Base-by-base conservation (phyloP, 2,113 vertebrate species). In the Vulpes lagopus region DNA sequence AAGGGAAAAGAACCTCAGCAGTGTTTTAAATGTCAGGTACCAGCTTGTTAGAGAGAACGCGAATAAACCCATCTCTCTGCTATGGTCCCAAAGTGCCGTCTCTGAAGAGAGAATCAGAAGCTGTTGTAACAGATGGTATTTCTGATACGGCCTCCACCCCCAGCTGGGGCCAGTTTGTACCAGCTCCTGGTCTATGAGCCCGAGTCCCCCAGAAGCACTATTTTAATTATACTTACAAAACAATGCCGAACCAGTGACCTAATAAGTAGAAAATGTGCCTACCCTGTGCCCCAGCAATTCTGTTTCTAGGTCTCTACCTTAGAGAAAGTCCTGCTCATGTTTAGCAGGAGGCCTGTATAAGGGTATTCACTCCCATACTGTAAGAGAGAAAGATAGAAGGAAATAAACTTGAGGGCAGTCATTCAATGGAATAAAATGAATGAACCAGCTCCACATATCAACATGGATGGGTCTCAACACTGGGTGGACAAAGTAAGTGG, bases 41-140 rank as follows among this genome's bases (percentile, higher is more conserved):
- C 51, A 57, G 87, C 73, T 90, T 94, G 43, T 65, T 89, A 65
- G 71, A 81, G 74, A 89, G 95, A 87, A 79, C 1, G 0, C 19
- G 53, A 78, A 81, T 94, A 95, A 86, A 53, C 19, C 22, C 22
- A 16, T 85, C 27, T 91, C 23, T 76, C 84, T 74, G 35, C 57
- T 53, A 19, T 19, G 62, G 80, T 30, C 95, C 76, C 89, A 7
- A 51, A 73, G 74, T 11, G 53, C 87, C 0, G 0, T 71, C 35
- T 96, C 79, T 57, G 73, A 85, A 64, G 49, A 71, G 32, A 71
- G 20, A 83, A 43, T 64, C 69, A n/a, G 4, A 1, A 62, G 30
- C n/a, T 38, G 43, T 19, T 79, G n/a, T 27, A 59, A 92, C 94
- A 97, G 93, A 76, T 96, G 80, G 80, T 30, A 19, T 87, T 91